Evolutionary conservation across 2,797 vertebrate species (phyloP), one percentile per base, ranked within the genome.

Genomic region (Phylloscopus collybita): DNA sequence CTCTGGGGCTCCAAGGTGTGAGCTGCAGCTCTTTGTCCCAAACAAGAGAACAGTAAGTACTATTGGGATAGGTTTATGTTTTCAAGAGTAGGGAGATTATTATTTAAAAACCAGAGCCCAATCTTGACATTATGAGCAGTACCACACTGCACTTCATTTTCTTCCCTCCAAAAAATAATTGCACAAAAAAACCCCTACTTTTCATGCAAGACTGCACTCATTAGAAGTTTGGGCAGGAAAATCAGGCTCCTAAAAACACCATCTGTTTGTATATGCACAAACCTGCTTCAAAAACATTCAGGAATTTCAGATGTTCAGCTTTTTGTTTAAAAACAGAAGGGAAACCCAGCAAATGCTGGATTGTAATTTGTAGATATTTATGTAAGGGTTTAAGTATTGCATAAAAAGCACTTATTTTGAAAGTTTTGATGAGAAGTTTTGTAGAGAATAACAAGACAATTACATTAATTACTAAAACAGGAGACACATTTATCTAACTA

Each of bases 201-300:
- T 82, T 50, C 5, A 9, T 76, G 75, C 64, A 85, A 87, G 88
- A 87, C 56, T 84, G 71, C 45, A 67, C 49, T 60, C 10, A 2
- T 75, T 75, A 66, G 56, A 93, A 94, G 79, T 66, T 94, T 81
- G 90, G 83, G 61, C 66, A 94, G 70, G 49, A 93, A 88, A 93
- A 72, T 10, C 59, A 84, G 34, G 40, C 22, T 90, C 56, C 47
- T 86, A 92, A 84, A 90, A 84, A 50, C 73, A 88, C 95, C 88
- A 93, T 95, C 91, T 94, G 90, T 88, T 64, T 18, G 3, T 67
- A 62, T 44, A 73, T 47, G 64, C 56, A 78, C 34, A 50, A 36
- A 73, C 2, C 26, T 78, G 32, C 40, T 85, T 60, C 34, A 40
- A 72, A 88, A 90, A 71, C 16, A 56, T 66, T 30, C 4, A 8